Percentiles rank a stretch among this genome's conserved stretches.
Conservation (phyloP, 64 coral and sea anemone species). For the Pachyseris speciosa region DNA sequence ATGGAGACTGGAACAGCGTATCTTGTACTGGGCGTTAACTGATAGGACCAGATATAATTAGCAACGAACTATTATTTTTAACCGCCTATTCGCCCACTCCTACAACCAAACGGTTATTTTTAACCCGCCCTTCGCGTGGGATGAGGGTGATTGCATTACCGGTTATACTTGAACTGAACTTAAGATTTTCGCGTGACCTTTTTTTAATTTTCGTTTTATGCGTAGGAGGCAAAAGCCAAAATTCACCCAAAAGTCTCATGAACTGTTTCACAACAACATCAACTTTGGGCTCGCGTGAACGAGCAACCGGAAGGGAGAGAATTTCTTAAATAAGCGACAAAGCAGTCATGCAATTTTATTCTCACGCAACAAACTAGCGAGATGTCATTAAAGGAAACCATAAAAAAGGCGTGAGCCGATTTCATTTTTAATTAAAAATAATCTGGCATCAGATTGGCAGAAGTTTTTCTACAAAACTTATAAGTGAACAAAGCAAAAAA, state of each 20-base stretch:
- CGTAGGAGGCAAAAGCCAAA: conserved; percentile 1
- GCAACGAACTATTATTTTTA: not conserved
- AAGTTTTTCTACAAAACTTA: no score
- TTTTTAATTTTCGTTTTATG: not conserved
- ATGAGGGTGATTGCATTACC: not conserved
- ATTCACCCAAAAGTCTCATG: not conserved
- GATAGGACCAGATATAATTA: conserved; percentile 2
- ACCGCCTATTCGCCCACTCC: not conserved
- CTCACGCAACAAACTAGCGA: no score
- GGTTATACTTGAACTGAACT: not conserved
- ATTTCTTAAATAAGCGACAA: not conserved
- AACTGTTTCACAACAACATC: not conserved
- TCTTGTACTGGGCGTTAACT: not conserved
- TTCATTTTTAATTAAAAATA: no score
- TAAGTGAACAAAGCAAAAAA: no score
- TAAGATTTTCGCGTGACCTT: not conserved
- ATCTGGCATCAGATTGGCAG: no score
- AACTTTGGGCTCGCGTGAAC: conserved; percentile 6
- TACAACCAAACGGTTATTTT: not conserved
- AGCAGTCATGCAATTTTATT: no score
- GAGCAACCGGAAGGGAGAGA: not conserved
- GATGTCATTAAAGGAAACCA: no score
- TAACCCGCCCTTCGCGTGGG: not conserved
- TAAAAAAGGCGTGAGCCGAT: no score
- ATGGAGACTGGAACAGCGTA: no score